Evolutionary conservation across 2,888 invertebrate species (phyloP), one percentile per base, ranked within the genome.

Genomic region (Acanthococcus lagerstroemiae): DNA sequence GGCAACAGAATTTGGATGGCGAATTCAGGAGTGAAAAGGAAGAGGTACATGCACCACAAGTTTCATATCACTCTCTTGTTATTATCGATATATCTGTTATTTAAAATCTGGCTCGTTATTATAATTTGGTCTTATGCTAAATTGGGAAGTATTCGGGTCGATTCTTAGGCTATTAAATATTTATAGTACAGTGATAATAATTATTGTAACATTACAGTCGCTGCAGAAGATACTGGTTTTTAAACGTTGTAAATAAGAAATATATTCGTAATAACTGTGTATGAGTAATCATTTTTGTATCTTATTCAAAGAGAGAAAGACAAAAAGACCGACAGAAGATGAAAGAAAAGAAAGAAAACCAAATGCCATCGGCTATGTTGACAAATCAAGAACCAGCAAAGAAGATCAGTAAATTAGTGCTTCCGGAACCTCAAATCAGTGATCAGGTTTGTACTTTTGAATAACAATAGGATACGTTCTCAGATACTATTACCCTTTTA

Each of bases 381-480:
- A 86, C 88, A 74, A 89, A 87, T 68, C 86, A 89, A 72, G 94
- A 95, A 75, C 95, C 95, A 0, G 85, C 89, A 1, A 85, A 88
- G 70, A 96, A 96, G 75, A 81, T 96, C 65, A 95, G 94, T 70
- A 99, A 99, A 76, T 81, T 99, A 30, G 95, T 99, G 25, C 77
- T 99, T 61, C 97, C 99, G 0, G 87, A 90, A 71, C 97, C 99
- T 0, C 97, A 99, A 78, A 96, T 99, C 67, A 88, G 95, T 0
- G 97, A 99, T 75, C 68, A 69, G 60, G 69, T 69, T 58, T 46
- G 37, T 55, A 60, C n/a, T 26, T 19, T 17, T 37, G 25, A 44
- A 2, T 21, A 26, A 30, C 21, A 58, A 17, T 9, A 44, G 17
- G 19, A 58, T 44, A 7, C 44, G 26, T 30, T 30, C 15, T 30